phyloP scores from a whole-genome alignment of 2,113 vertebrate species.

The Typhlomys cinereus region DNA sequence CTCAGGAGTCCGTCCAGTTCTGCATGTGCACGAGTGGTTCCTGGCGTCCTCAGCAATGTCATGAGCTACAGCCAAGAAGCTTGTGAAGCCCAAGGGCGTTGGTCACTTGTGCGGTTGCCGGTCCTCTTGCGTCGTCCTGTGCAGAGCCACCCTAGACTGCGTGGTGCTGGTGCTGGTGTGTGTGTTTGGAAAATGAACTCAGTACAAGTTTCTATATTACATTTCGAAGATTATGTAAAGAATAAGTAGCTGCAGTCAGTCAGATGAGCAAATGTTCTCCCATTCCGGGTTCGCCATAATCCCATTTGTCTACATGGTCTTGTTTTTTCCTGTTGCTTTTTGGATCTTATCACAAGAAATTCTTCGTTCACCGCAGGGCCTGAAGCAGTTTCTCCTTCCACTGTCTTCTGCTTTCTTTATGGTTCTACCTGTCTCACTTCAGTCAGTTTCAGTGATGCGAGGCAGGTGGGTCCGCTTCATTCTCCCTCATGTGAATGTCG shows the following conservation, averaged over 20 bases:
- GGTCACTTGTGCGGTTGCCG: neutral
- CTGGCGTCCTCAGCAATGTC: neutral
- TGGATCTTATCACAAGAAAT: neutral
- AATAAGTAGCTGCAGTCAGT: neutral
- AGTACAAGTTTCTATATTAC: neutral
- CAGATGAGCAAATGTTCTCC: neutral
- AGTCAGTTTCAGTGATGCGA: neutral
- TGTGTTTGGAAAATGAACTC: neutral
- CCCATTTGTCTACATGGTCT: neutral
- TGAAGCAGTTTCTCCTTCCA: neutral
- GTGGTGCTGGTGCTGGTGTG: neutral
- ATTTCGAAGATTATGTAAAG: constrained; percentile 39
- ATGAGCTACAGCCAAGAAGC: neutral
- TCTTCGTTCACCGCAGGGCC: too few relatives aligned
- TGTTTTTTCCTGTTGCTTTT: neutral
- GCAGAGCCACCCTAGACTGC: neutral
- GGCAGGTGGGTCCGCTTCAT: neutral
- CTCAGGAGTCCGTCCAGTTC: neutral
- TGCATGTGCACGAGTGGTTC: neutral
- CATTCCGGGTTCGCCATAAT: neutral
- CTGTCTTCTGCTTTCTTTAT: neutral
- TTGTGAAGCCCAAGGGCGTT: neutral
- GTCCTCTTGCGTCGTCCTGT: neutral
- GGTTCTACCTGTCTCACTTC: neutral
- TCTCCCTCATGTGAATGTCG: neutral